These are phyloP conservation scores for Scomber scombrus DNA, from an alignment of 2,113 vertebrate genomes.

Conservation along the genomic window DNA sequence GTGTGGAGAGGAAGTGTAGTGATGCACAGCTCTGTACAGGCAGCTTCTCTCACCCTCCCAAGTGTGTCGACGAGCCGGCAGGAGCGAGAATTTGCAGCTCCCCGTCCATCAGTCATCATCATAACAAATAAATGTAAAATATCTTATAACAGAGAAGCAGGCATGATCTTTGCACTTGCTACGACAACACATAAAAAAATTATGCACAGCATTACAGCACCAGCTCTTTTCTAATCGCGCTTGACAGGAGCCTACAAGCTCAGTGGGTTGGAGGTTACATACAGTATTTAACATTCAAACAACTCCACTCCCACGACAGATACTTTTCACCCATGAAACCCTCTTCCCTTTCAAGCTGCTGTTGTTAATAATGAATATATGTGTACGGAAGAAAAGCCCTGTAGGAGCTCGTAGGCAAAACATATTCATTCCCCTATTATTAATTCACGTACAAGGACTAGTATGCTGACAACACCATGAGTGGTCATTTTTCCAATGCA, in stretches of 20 bases:
- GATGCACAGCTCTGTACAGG: conserved; percentile 52
- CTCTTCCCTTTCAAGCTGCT: conserved; percentile 13
- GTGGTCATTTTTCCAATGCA: conserved; percentile 65
- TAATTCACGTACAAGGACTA: conserved; percentile 67
- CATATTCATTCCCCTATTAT: conserved; percentile 54
- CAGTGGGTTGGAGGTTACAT: conserved; percentile 26
- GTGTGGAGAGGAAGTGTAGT: conserved; percentile 36
- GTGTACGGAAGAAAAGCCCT: conserved; percentile 25
- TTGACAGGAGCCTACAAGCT: conserved; percentile 27
- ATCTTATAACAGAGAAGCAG: neutral
- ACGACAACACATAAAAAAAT: neutral
- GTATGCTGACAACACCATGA: conserved; percentile 53
- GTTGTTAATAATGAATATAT: conserved; percentile 61
- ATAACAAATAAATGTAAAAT: conserved; percentile 25
- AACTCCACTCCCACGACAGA: conserved; percentile 30
- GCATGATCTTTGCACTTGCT: neutral
- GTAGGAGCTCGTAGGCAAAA: conserved; percentile 49
- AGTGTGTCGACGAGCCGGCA: conserved; percentile 27
- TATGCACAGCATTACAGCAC: conserved; percentile 10
- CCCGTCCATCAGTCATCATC: conserved; percentile 25
- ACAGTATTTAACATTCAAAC: conserved; percentile 47
- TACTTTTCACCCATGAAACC: conserved; percentile 34
- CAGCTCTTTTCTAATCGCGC: conserved; percentile 17
- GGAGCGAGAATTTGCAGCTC: conserved; percentile 13
- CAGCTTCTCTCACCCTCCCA: conserved; percentile 43